phyloP scores from a whole-genome alignment of 2,888 invertebrate genomes.

The Patella ulyssiponensis region DNA sequence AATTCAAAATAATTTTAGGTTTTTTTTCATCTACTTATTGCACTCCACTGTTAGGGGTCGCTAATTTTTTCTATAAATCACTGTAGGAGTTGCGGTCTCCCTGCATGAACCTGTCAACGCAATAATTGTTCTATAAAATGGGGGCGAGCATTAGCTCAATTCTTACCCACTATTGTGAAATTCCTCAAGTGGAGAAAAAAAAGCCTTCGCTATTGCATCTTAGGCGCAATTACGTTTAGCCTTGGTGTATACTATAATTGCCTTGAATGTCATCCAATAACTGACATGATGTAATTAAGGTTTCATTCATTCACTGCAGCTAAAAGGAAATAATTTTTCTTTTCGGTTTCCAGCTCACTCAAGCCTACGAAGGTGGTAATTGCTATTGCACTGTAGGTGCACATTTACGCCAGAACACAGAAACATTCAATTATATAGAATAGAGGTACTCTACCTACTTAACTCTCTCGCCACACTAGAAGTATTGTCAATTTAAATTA shows the following conservation, averaged over 20 bases:
- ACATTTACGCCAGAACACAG: neutral
- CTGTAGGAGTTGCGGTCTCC: too few relatives aligned
- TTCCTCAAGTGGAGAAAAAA: neutral
- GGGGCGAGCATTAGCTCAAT: neutral
- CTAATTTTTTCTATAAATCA: too few relatives aligned
- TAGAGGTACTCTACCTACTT: too few relatives aligned
- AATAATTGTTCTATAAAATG: too few relatives aligned
- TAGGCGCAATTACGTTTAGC: neutral
- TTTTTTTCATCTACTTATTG: too few relatives aligned
- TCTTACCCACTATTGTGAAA: neutral
- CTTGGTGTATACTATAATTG: neutral
- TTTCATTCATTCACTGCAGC: slow-evolving; percentile 7
- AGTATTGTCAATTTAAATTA: too few relatives aligned
- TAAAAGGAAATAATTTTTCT: neutral
- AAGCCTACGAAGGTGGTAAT: neutral
- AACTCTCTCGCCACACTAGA: too few relatives aligned
- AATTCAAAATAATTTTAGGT: too few relatives aligned
- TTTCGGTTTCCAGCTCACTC: neutral
- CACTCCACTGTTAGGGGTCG: too few relatives aligned
- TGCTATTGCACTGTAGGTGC: slow-evolving; percentile 7
- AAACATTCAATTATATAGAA: slow-evolving; percentile 5
- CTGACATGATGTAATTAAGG: slow-evolving; percentile 1
- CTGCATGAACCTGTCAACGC: too few relatives aligned
- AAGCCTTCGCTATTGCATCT: neutral
- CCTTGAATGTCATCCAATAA: neutral